Evolutionary conservation across 2,797 vertebrate species (phyloP).

Genomic region (Schizopygopsis malacanthus): DNA sequence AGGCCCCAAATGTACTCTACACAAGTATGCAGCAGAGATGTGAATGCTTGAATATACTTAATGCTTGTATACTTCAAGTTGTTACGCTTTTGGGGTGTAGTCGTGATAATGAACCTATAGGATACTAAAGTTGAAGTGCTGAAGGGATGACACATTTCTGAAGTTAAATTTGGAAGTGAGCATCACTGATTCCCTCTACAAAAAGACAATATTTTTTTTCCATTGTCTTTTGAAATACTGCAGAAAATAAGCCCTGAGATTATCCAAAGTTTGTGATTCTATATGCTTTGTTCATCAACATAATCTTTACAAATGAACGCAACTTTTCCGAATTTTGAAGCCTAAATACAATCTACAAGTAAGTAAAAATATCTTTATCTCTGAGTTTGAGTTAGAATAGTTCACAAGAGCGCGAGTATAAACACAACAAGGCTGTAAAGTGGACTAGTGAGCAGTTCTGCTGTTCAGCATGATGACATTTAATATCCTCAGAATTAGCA

Average conservation of each 20-base stretch:
- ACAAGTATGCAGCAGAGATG: background rate
- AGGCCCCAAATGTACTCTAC: background rate
- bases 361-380: too few species aligned
- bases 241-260: background rate
- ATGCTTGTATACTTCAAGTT: background rate
- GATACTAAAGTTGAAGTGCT: too few species aligned
- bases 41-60: background rate
- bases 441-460: background rate
- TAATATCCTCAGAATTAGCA: background rate
- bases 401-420: background rate
- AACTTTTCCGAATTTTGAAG: background rate
- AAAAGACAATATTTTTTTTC: too few species aligned
- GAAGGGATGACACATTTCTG: too few species aligned
- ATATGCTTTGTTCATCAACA: background rate
- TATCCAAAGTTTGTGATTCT: background rate
- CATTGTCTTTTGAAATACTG: background rate
- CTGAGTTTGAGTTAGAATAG: background rate
- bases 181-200: too few species aligned
- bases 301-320: background rate
- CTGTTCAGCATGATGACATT: background rate
- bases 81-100: background rate
- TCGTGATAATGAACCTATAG: too few species aligned
- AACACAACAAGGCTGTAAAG: constrained; percentile 6
- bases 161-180: background rate
- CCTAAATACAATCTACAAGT: background rate